phyloP scores from a whole-genome alignment of 1,140 invertebrate species.

The Cryptotermes secundus region DNA sequence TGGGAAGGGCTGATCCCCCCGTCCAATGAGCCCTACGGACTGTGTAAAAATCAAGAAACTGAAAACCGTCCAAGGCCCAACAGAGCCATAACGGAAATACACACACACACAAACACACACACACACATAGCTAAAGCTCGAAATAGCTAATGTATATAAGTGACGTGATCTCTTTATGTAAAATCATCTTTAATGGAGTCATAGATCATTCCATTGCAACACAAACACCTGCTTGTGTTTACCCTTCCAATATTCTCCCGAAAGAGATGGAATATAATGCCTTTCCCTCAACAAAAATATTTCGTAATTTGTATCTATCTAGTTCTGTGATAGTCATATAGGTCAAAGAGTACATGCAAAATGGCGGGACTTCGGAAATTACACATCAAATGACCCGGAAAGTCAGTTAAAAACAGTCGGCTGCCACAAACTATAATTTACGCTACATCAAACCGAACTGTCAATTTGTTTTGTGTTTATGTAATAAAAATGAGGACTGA shows the following conservation, averaged over 20 bases:
- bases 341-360: not conserved
- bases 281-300: not conserved
- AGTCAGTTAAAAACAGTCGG: not conserved
- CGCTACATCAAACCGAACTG: not conserved
- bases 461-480: constrained; percentile 20
- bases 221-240: not conserved
- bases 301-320: not conserved
- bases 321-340: not conserved
- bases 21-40: too few relatives aligned
- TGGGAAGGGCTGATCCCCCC: too few relatives aligned
- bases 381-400: not conserved
- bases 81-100: too few relatives aligned
- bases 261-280: not conserved
- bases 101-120: too few relatives aligned
- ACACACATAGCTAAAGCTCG: too few relatives aligned
- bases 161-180: too few relatives aligned
- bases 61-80: too few relatives aligned
- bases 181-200: not conserved
- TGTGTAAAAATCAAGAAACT: too few relatives aligned
- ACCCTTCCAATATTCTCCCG: not conserved
- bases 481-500: not conserved
- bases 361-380: not conserved
- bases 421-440: constrained; percentile 12
- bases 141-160: too few relatives aligned
- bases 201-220: not conserved